phyloP scores from a whole-genome alignment of 2,888 invertebrate species.

The Boloria selene region DNA sequence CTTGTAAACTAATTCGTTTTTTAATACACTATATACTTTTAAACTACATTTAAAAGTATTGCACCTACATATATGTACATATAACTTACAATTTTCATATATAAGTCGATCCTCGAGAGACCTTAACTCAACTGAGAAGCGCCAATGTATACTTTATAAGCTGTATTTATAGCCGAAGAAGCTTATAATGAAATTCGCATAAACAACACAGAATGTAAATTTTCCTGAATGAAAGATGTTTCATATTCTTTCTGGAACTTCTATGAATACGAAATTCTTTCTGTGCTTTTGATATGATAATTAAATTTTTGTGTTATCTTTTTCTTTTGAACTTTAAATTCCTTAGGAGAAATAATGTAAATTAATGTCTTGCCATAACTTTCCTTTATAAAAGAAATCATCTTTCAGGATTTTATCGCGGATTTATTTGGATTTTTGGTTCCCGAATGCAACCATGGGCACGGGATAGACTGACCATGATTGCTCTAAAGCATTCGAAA shows the following conservation, averaged over 20 bases:
- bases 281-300: background rate
- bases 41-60: background rate
- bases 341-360: too few relatives aligned
- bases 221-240: background rate
- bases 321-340: too few relatives aligned
- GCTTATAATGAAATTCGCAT: background rate
- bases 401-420: too few relatives aligned
- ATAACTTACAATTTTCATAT: constrained; percentile 7
- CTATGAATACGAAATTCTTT: background rate
- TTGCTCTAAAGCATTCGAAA: too few relatives aligned
- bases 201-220: constrained; percentile 4
- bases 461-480: too few relatives aligned
- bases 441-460: too few relatives aligned
- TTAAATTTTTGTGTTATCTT: too few relatives aligned
- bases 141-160: constrained; percentile 11
- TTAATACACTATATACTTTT: too few relatives aligned
- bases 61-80: constrained; percentile 6
- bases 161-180: constrained; percentile 1
- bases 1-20: too few relatives aligned
- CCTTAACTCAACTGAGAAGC: background rate
- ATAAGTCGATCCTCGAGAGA: background rate
- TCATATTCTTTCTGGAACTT: background rate
- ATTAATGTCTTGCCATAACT: too few relatives aligned
- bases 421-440: too few relatives aligned
- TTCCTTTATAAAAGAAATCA: too few relatives aligned